These are phyloP conservation scores for Bos indicus DNA, from an alignment of 2,113 vertebrate genomes.

Conservation along the genomic window DNA sequence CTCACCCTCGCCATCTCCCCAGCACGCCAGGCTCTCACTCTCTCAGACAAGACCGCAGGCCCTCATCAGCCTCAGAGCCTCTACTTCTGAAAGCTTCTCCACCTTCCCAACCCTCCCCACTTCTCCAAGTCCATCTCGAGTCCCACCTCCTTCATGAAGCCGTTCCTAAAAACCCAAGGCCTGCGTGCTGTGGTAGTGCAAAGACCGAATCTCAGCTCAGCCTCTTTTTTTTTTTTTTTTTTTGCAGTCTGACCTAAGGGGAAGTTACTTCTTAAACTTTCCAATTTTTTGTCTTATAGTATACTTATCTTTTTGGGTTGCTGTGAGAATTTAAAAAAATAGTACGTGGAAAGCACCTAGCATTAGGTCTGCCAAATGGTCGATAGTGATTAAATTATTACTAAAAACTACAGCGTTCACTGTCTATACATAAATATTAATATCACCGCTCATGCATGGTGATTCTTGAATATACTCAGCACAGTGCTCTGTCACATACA, in stretches of 20 bases:
- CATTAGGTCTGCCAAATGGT: not conserved
- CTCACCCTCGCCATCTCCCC: not conserved
- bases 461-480: not conserved
- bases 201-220: not conserved
- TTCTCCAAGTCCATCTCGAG: not conserved
- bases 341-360: not conserved
- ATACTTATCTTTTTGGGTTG: not conserved
- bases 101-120: not conserved
- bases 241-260: not conserved
- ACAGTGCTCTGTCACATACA: not conserved
- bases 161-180: not conserved
- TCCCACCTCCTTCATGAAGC: not conserved
- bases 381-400: not conserved
- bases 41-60: not conserved
- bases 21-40: not conserved
- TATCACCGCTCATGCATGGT: not conserved
- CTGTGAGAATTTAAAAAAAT: not conserved
- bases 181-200: not conserved
- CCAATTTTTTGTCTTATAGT: not conserved
- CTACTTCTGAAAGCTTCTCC: not conserved
- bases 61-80: not conserved
- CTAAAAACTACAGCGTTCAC: not conserved
- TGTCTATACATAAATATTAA: not conserved
- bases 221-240: not conserved
- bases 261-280: not conserved